Evolutionary conservation across 2,888 invertebrate species (phyloP).

Genomic region (Schizaphis graminum): DNA sequence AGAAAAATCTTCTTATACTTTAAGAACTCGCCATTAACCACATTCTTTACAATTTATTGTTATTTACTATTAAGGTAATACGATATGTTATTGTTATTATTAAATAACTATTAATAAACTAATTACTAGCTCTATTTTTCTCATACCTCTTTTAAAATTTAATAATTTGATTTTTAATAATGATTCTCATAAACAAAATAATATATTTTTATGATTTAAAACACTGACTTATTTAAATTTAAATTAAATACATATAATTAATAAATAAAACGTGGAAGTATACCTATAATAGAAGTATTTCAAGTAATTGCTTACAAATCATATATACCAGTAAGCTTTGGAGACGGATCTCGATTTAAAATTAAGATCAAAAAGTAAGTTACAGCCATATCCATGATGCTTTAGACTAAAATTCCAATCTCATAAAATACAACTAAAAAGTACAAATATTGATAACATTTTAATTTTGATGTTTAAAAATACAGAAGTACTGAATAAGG

Average conservation of each 20-base stretch:
- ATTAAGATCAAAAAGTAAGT: background rate
- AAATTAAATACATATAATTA: background rate
- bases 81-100: background rate
- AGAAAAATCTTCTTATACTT: background rate
- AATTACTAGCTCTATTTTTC: background rate
- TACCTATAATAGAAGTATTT: background rate
- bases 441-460: no score
- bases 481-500: slow-evolving; percentile 38
- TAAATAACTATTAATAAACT: background rate
- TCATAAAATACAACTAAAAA: background rate
- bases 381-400: background rate
- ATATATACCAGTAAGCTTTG: background rate
- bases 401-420: background rate
- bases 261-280: background rate
- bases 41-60: background rate
- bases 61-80: background rate
- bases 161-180: background rate
- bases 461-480: background rate
- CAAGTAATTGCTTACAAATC: background rate
- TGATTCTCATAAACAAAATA: background rate
- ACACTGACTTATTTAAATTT: background rate
- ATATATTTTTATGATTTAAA: background rate
- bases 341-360: background rate
- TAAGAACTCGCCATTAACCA: background rate
- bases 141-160: background rate